Evolutionary conservation across 1,140 invertebrate genomes (phyloP).

Genomic region (Aphelenchoides avenae): DNA sequence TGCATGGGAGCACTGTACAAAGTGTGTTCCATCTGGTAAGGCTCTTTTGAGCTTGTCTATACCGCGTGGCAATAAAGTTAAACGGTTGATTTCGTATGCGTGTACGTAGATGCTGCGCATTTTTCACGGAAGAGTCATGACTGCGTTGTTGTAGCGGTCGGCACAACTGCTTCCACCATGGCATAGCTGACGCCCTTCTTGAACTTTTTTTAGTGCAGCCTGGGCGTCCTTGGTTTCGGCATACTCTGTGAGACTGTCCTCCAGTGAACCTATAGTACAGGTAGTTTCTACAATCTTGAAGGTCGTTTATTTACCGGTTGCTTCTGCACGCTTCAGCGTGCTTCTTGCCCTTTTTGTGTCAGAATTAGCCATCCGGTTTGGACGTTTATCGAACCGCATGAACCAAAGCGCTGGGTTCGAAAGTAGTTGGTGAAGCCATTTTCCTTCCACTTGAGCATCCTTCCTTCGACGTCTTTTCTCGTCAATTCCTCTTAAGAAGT

Average conservation of each 20-base stretch:
- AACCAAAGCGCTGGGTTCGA: conserved; percentile 91
- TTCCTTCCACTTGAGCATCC: conserved; percentile 68
- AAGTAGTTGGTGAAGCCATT: conserved; percentile 95
- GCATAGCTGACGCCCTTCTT: conserved; percentile 46
- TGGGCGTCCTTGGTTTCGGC: conserved; percentile 33
- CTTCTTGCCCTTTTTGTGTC: conserved; percentile 71
- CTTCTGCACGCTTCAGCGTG: conserved; percentile 55
- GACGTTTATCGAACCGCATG: conserved; percentile 75
- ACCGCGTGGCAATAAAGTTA: conserved; percentile 45
- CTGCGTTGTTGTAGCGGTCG: conserved; percentile 33
- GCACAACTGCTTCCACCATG: conserved; percentile 15
- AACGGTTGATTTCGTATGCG: conserved; percentile 77
- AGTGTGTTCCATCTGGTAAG: no score
- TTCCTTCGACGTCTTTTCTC: conserved; percentile 67
- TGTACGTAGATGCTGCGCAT: conserved; percentile 83
- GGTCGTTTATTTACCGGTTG: neutral
- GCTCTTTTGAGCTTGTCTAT: no score
- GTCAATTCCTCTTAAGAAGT: conserved; percentile 67
- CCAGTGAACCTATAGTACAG: conserved; percentile 21
- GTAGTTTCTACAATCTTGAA: conserved; percentile 13
- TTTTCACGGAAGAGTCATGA: conserved; percentile 70
- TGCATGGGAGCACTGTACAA: no score
- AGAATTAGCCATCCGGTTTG: conserved; percentile 75
- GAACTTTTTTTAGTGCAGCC: conserved; percentile 57
- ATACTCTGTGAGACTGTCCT: conserved; percentile 9